Conservation (phyloP, 1,140 invertebrate species). For the Habropoda laboriosa region DNA sequence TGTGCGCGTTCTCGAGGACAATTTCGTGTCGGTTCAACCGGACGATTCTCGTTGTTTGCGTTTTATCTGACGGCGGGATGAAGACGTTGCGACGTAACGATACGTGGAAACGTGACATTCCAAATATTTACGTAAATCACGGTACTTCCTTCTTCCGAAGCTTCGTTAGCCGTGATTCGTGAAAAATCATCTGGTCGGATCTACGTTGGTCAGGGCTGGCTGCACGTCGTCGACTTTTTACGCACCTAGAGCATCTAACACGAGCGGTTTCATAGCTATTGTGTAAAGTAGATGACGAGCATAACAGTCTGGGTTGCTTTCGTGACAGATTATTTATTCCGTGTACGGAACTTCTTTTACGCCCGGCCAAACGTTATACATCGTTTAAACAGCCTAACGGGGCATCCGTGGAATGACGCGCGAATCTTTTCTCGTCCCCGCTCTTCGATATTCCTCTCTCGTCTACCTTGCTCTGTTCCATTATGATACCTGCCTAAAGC, state of each 20-base stretch:
- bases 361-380: not conserved
- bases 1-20: not conserved
- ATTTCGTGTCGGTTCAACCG: not conserved
- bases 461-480: not conserved
- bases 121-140: constrained; percentile 10
- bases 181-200: constrained; percentile 21
- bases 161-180: not conserved
- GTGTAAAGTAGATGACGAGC: not conserved
- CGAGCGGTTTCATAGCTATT: not conserved
- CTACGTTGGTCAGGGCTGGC: constrained; percentile 34
- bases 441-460: not conserved
- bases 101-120: not conserved
- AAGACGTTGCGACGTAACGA: not conserved
- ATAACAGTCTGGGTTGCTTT: not conserved
- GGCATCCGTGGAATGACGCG: not conserved
- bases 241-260: not conserved
- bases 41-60: not conserved
- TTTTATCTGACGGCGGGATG: not conserved
- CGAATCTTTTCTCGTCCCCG: not conserved
- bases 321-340: constrained; percentile 13
- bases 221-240: constrained; percentile 12
- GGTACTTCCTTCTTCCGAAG: not conserved
- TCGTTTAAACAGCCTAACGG: constrained; percentile 17
- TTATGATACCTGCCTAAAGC: not conserved
- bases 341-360: constrained; percentile 7